A percentile compares a stretch with the other conserved stretches of the same genome.
Conservation (phyloP, 2,888 invertebrate genomes). For the Trissoscelio sp. region DNA sequence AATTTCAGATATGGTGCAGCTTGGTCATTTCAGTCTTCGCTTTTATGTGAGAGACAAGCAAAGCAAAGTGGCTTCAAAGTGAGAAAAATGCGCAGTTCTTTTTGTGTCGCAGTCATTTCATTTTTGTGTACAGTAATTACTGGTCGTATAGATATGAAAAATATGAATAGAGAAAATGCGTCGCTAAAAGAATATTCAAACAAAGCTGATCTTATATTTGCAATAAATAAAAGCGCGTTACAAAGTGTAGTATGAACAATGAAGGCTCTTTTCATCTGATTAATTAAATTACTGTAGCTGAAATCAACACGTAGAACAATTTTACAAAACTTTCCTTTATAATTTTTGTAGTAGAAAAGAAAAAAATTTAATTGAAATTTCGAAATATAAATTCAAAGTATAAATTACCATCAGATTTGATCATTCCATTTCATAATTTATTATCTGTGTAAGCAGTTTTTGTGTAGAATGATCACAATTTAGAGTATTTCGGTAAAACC, state of each 20-base stretch:
- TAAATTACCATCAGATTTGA: too few species aligned
- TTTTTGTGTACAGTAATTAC: constrained; percentile 40
- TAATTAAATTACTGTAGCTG: too few species aligned
- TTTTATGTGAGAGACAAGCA: constrained; percentile 15
- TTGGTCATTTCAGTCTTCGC: constrained; percentile 6
- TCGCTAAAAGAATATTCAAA: constrained; percentile 37
- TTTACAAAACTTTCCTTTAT: too few species aligned
- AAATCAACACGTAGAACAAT: too few species aligned
- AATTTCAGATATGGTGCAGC: constrained; percentile 9
- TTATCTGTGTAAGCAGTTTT: too few species aligned
- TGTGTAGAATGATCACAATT: too few species aligned
- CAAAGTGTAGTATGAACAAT: background rate
- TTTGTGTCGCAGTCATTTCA: constrained; percentile 4
- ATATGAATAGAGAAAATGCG: constrained; percentile 19
- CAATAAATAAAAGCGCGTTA: constrained; percentile 15
- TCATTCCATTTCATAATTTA: too few species aligned
- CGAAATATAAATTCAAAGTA: too few species aligned
- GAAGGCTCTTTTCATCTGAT: background rate
- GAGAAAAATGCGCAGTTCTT: constrained; percentile 33
- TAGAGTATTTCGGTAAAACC: too few species aligned
- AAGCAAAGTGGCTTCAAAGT: constrained; percentile 44
- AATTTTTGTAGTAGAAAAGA: too few species aligned
- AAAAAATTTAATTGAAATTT: too few species aligned
- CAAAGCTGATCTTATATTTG: constrained; percentile 11
- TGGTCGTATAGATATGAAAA: constrained; percentile 20